These are phyloP conservation scores for Ypsolopha sequella DNA, from an alignment of 2,888 invertebrate genomes.

Conservation along the genomic window DNA sequence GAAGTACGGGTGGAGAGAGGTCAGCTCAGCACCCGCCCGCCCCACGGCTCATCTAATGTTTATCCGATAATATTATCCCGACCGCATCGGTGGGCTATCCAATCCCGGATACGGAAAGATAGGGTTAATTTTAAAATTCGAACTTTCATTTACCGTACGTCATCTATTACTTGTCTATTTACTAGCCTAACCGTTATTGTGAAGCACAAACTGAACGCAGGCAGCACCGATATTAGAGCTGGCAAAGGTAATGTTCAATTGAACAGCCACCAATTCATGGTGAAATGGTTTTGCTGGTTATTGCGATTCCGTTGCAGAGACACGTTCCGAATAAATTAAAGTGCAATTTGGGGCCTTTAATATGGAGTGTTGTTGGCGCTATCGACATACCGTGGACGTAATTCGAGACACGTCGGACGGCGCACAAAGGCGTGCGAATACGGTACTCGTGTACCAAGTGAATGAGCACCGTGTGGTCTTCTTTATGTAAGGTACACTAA, in stretches of 20 bases:
- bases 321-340: conserved; percentile 69
- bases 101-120: not conserved
- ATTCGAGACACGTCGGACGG: not conserved
- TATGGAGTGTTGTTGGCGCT: conserved; percentile 63
- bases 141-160: not conserved
- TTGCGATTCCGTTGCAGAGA: conserved; percentile 66
- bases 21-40: not conserved
- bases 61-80: too few relatives aligned
- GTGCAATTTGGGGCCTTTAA: conserved; percentile 67
- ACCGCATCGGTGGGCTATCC: not conserved
- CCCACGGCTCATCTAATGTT: too few relatives aligned
- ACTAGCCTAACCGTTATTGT: not conserved
- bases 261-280: conserved; percentile 48
- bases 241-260: conserved; percentile 25
- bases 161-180: not conserved
- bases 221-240: conserved; percentile 2
- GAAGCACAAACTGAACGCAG: not conserved
- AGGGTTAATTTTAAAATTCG: not conserved
- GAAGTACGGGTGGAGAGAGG: not conserved
- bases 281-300: conserved; percentile 61
- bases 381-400: conserved; percentile 38
- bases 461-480: too few relatives aligned
- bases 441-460: too few relatives aligned
- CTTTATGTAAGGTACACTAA: too few relatives aligned
- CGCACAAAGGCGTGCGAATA: not conserved